phyloP scores from a whole-genome alignment of 2,113 vertebrate species.

The Nansenia antarctica region DNA sequence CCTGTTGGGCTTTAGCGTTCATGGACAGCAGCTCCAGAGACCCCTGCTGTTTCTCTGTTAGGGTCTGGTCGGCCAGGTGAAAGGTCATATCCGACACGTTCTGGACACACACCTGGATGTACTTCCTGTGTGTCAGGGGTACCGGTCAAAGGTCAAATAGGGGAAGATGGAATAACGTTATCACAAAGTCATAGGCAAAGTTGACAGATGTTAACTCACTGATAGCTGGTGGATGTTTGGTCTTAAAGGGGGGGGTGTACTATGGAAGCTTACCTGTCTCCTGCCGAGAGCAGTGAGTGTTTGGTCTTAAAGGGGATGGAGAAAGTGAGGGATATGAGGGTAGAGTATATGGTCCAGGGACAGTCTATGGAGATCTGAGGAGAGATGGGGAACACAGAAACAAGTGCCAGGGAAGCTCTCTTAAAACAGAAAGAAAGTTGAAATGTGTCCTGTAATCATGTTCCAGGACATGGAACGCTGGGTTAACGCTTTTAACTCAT shows the following conservation, averaged over 20 bases:
- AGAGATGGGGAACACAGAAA: slow-evolving; percentile 12
- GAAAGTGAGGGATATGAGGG: slow-evolving; percentile 92
- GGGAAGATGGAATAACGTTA: no score
- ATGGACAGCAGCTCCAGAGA: slow-evolving; percentile 78
- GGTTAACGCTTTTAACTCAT: no score
- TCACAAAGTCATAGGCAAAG: no score
- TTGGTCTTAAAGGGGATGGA: slow-evolving; percentile 92
- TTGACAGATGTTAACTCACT: no score
- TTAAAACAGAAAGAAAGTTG: no score
- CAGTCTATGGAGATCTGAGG: slow-evolving; percentile 95
- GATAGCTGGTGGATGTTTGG: no score
- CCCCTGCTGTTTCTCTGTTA: slow-evolving; percentile 69
- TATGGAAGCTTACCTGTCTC: slow-evolving; percentile 80
- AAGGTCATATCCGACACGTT: slow-evolving; percentile 91
- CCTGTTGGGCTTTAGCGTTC: slow-evolving; percentile 82
- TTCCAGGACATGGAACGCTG: no score
- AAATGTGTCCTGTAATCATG: no score
- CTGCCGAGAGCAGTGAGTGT: slow-evolving; percentile 88
- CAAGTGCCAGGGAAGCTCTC: no score
- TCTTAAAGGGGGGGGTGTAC: no score
- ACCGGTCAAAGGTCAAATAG: slow-evolving; percentile 3
- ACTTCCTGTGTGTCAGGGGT: slow-evolving; percentile 81
- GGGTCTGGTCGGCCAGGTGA: slow-evolving; percentile 79
- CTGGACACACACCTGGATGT: slow-evolving; percentile 90
- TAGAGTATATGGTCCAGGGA: slow-evolving; percentile 98